Base-by-base conservation (phyloP, 2,888 invertebrate species). In the Parnassius orleans region DNA sequence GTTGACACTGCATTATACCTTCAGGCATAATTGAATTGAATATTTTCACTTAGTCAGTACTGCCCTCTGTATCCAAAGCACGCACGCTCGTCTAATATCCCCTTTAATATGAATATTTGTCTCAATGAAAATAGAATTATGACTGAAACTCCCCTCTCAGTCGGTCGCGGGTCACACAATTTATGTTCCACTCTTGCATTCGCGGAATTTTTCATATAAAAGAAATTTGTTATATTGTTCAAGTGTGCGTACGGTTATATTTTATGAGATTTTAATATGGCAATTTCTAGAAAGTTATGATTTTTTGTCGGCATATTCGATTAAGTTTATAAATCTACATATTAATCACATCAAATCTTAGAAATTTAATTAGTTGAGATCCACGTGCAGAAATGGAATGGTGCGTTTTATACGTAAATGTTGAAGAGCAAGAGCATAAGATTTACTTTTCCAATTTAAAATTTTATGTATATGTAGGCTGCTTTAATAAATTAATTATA, bases 51-150 rank as follows among this genome's bases (percentile, higher is more conserved):
- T 77, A 75, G 72, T 76, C 76, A 71, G 72, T 79, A 75, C 76
- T 79, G 77, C 76, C 78, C 77, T 75, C 74, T 76, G 75, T 72
- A 80, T 76, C 73, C 79, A 64, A 70, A 67, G 77, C 81, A 84
- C 80, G 82, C 84, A 83, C 84, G 74, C 77, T 69, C 65, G 69
- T 72, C 74, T 83, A 81, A 83, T 81, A 83, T 76, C 74, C 80
- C 75, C 70, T 73, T 69, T 84, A 83, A 83, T 86, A 86, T 83
- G 86, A 83, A 86, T 88, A 90, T 90, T 90, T 88, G 90, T 90
- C 87, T 89, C 89, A 89, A 89, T 88, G 86, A 87, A 89, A 89
- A 86, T 76, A 81, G 83, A 87, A 88, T 89, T 89, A 89, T 80
- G 85, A 80, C 75, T 71, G 75, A 77, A 79, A 80, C 80, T 79